Conservation (phyloP, 2,797 vertebrate species). For the Pangasius sanitwongsei region DNA sequence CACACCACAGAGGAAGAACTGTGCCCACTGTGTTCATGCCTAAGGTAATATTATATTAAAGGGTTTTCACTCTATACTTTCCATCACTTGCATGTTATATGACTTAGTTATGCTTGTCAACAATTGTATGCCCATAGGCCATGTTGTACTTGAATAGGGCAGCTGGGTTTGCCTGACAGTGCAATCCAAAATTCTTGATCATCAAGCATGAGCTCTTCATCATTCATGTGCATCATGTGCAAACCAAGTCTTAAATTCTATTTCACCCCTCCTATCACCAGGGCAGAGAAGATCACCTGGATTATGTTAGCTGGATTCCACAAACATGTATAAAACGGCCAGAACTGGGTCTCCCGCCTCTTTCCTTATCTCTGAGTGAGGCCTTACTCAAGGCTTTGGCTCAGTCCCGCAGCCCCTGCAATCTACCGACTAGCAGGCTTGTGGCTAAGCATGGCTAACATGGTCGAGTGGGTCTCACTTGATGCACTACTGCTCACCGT, state of each 20-base stretch:
- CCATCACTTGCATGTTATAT: not conserved
- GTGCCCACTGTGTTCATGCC: not conserved
- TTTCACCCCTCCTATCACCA: not conserved
- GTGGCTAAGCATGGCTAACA: not conserved
- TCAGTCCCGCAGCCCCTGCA: not conserved
- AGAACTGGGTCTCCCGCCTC: not conserved
- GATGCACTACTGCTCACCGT: not conserved
- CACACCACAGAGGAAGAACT: not conserved
- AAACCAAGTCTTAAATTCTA: not conserved
- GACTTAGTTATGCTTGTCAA: not conserved
- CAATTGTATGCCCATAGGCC: not conserved
- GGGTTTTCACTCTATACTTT: not conserved
- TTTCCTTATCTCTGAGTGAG: not conserved
- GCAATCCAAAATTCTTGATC: not conserved
- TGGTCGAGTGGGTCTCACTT: not conserved
- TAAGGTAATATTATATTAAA: not conserved
- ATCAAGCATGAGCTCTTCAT: not conserved
- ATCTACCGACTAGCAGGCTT: not conserved
- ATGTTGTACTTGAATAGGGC: not conserved
- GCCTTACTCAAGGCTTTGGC: not conserved
- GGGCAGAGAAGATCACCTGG: not conserved
- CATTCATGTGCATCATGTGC: not conserved
- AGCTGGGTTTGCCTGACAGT: not conserved
- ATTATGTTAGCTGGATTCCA: not conserved
- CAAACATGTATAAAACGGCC: not conserved